Base-by-base conservation (phyloP, 2,797 vertebrate genomes). In the Eleutherodactylus coqui region DNA sequence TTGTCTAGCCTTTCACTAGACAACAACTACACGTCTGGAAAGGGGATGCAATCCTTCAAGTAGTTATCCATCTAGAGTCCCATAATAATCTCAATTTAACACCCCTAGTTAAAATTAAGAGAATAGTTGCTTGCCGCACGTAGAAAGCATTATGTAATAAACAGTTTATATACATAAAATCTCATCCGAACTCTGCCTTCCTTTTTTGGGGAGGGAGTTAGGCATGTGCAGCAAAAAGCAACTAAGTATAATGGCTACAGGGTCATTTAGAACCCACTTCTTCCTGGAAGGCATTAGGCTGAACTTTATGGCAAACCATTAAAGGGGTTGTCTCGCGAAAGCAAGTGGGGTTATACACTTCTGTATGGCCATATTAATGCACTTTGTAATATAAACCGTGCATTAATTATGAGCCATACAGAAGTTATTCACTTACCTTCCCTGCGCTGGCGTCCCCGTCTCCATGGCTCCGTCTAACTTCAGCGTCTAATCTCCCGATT, bases 221-320 rank as follows among this genome's bases (percentile, higher is more conserved):
- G 55, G 29, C 10, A 17, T 13, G 3, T 14, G 24, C 21, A 47
- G 45, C 43, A 75, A 45, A n/a, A 47, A 49, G 47, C 67, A 73
- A 55, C 72, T 76, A 36, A 86, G 82, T 86, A 86, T 51, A 49
- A 16, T n/a, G 8, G 53, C 21, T 64, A 16, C 16, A 19, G n/a
- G 49, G 53, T 53, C 82, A 64, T 81, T 81, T 81, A 86, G 45
- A 64, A 13, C 43, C 45, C 43, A 41, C 55, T 72, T 55, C 36
- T 77, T 83, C 86, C 80, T 84, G 83, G 69, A 83, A 89, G 88
- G 76, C 69, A 81, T 75, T 51, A 67, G 85, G 76, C 47, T 8
- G 75, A 86, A 86, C 55, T 72, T 45, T 60, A 73, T 82, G 84
- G 81, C 83, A 84, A 87, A 72, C 27, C 64, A 85, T 81, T 88